Percentiles rank a stretch among this genome's conserved stretches.
Conservation (phyloP, 1,140 invertebrate genomes). For the Apis florea region DNA sequence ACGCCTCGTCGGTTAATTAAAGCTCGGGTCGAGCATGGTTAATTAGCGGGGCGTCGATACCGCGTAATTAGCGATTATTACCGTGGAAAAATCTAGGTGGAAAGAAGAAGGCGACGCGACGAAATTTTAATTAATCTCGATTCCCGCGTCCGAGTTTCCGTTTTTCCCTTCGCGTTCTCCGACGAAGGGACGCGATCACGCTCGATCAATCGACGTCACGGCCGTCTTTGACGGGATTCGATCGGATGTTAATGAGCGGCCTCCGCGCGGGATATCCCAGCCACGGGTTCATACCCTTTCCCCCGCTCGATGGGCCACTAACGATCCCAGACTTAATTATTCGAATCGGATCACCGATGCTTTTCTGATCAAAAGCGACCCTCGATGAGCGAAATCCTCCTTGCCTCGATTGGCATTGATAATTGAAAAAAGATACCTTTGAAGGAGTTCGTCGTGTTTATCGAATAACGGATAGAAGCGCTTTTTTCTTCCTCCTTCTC, state of each 20-base stretch:
- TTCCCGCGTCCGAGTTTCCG: not conserved
- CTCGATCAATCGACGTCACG: not conserved
- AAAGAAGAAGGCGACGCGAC: slow-evolving; percentile 1
- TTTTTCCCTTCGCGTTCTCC: too few relatives aligned
- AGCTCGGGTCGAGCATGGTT: slow-evolving; percentile 44
- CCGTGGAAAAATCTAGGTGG: slow-evolving; percentile 55
- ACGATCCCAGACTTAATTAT: slow-evolving; percentile 52
- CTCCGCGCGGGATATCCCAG: slow-evolving; percentile 11
- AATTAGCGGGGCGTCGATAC: slow-evolving; percentile 65
- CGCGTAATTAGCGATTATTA: slow-evolving; percentile 66
- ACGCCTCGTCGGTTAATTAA: slow-evolving; percentile 60
- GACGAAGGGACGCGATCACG: not conserved
- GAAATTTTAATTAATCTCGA: slow-evolving; percentile 64
- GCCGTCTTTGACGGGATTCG: slow-evolving; percentile 3
- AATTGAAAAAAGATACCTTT: slow-evolving; percentile 42
- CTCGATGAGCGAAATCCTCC: slow-evolving; percentile 20
- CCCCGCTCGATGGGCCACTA: slow-evolving; percentile 13
- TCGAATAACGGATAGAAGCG: slow-evolving; percentile 24
- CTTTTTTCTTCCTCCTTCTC: not conserved
- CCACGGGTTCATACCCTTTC: not conserved
- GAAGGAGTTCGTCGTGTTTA: slow-evolving; percentile 38
- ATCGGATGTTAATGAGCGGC: slow-evolving; percentile 26
- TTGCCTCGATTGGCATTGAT: slow-evolving; percentile 25
- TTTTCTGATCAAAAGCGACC: slow-evolving; percentile 36
- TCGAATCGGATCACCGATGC: slow-evolving; percentile 32